These are phyloP conservation scores for Lithophane leautieri DNA, from an alignment of 2,888 invertebrate species.

Conservation along the genomic window DNA sequence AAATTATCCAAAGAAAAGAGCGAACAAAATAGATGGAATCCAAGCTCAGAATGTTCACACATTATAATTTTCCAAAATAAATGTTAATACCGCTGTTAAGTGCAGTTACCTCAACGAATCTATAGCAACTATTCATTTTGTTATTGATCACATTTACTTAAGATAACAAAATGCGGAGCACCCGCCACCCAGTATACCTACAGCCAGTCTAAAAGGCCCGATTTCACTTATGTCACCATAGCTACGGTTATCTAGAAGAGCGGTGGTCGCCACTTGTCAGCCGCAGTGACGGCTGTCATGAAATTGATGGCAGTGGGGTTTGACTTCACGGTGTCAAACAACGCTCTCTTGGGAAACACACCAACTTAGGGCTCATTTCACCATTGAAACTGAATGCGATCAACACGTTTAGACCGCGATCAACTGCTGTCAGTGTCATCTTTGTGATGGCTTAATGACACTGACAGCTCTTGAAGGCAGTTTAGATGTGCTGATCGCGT, in stretches of 20 bases:
- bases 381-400: too few species aligned
- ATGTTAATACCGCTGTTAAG: neutral
- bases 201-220: neutral
- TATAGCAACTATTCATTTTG: slow-evolving; percentile 10
- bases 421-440: too few species aligned
- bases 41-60: neutral
- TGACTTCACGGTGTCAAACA: neutral
- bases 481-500: too few species aligned
- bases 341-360: too few species aligned
- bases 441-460: too few species aligned
- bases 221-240: neutral
- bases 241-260: neutral
- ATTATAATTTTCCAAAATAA: too few species aligned
- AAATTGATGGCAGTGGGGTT: neutral
- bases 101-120: slow-evolving; percentile 2
- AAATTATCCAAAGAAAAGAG: neutral
- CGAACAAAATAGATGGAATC: neutral
- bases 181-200: neutral
- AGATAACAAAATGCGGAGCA: slow-evolving; percentile 1
- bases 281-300: neutral
- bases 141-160: slow-evolving; percentile 44
- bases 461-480: too few species aligned
- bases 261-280: neutral
- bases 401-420: too few species aligned
- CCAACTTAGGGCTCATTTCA: too few species aligned